Percentiles rank a stretch among this genome's conserved stretches.
phyloP scores from a whole-genome alignment of 2,888 invertebrate genomes.

The Tinea trinotella region DNA sequence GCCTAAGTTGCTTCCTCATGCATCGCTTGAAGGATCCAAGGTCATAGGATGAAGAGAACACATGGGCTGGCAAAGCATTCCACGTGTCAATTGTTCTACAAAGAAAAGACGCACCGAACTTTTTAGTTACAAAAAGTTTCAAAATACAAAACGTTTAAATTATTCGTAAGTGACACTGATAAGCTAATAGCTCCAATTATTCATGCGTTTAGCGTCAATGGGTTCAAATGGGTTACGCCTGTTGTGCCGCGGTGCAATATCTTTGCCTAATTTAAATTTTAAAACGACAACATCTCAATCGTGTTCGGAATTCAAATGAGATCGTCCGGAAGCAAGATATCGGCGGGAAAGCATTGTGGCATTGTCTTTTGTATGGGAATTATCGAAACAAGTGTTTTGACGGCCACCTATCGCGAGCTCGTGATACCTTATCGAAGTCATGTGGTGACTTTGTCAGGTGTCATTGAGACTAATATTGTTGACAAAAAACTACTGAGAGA shows the following conservation, averaged over 20 bases:
- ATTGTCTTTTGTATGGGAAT: slow-evolving; percentile 15
- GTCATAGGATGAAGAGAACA: no score
- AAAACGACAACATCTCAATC: slow-evolving; percentile 33
- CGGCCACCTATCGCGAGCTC: slow-evolving; percentile 35
- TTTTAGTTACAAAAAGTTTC: no score
- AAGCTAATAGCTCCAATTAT: neutral
- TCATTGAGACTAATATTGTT: slow-evolving; percentile 17
- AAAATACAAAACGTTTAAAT: no score
- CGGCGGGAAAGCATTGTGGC: slow-evolving; percentile 18
- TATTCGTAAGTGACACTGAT: no score
- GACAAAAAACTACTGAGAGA: neutral
- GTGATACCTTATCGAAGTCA: slow-evolving; percentile 26
- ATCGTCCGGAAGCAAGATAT: slow-evolving; percentile 27
- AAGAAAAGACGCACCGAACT: no score
- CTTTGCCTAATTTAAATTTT: slow-evolving; percentile 21
- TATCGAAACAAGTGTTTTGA: slow-evolving; percentile 34
- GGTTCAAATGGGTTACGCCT: neutral
- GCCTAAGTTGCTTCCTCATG: no score
- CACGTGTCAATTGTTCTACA: no score
- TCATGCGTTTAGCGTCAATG: neutral
- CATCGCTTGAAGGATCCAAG: no score
- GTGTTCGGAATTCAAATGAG: slow-evolving; percentile 50
- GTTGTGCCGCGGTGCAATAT: neutral
- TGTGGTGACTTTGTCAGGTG: slow-evolving; percentile 23
- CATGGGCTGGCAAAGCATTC: no score